Evolutionary conservation across 2,113 vertebrate genomes (phyloP).

Genomic region (Alaudala cheleensis): DNA sequence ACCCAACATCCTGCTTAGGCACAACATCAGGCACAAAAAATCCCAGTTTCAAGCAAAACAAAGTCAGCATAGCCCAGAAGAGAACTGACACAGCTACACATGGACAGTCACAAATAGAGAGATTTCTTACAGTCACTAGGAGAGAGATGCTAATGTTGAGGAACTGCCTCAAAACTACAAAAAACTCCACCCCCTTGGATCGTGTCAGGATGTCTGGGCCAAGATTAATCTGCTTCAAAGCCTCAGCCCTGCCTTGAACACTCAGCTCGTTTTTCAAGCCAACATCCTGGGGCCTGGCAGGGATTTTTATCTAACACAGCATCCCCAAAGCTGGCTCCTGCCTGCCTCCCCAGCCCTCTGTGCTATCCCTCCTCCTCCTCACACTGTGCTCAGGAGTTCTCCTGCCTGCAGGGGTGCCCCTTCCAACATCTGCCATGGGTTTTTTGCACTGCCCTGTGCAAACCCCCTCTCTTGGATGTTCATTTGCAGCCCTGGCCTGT

Average conservation of each 20-base stretch:
- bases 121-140: neutral
- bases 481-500: neutral
- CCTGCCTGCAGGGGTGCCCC: neutral
- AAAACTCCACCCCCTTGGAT: neutral
- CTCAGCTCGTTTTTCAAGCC: neutral
- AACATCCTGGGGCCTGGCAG: neutral
- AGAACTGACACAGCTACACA: neutral
- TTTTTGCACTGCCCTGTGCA: neutral
- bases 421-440: neutral
- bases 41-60: neutral
- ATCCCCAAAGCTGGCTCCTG: neutral
- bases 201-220: neutral
- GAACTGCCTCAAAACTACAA: neutral
- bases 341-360: neutral
- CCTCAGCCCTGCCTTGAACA: neutral
- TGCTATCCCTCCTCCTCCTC: neutral
- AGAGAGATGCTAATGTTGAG: neutral
- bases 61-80: neutral
- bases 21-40: neutral
- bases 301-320: neutral
- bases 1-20: neutral
- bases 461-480: neutral
- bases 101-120: neutral
- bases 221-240: neutral
- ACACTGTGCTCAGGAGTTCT: accelerated